Base-by-base conservation (phyloP, 2,797 vertebrate species). In the Apogon hyalosoma region DNA sequence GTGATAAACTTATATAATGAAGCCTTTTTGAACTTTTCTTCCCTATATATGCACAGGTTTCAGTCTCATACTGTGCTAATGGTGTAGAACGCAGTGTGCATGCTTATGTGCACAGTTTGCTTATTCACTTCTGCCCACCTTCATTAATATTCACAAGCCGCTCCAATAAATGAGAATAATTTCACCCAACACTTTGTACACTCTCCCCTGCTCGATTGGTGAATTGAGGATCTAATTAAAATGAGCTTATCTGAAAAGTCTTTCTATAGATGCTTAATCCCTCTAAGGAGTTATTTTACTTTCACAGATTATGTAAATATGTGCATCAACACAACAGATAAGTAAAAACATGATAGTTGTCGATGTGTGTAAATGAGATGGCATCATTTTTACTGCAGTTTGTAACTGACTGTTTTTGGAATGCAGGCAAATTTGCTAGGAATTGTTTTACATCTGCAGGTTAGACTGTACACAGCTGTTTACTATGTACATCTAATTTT, bases 101-200 rank as follows among this genome's bases (percentile, higher is more conserved):
- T 69, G 15, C 63, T 74, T 38, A 68, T 54, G 49, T 65, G 69
- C 39, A 42, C 16, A 24, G 63, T 69, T 51, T 2, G 60, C 38
- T 68, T 58, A 41, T 41, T 82, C 31, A 13, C 33, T n/a, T 18
- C 42, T 51, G 19, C 38, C 8, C 14, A 2, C 43, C 67, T 42
- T 69, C 59, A 71, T 81, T 64, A 50, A 70, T 75, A 77, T 79
- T 79, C 74, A 45, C 66, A 49, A 48, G 74, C 67, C 33, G 57
- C 53, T 70, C 45, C n/a, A 24, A 65, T 31, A 28, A 47, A 52
- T 41, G 63, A 69, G 54, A 72, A 50, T 65, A 40, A 49, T 76
- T 76, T 67, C 53, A 11, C n/a, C 0, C 14, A 36, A 21, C 31
- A 43, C 38, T 63, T 71, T 57, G 52, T 15, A 46, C 24, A 16